phyloP scores from a whole-genome alignment of 2,888 invertebrate species.

The Drosophila anceps region DNA sequence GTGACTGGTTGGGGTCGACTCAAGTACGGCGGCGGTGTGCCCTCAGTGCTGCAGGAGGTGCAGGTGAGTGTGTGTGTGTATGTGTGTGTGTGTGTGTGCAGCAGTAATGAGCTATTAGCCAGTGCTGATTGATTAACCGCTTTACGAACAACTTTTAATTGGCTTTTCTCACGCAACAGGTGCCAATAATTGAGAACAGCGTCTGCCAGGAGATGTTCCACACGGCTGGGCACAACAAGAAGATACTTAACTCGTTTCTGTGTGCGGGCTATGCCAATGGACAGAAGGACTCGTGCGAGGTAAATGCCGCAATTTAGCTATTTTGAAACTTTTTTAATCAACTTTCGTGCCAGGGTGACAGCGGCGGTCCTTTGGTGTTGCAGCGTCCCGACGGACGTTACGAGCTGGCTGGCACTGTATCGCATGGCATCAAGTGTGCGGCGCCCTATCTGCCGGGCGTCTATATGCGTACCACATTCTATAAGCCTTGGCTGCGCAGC shows the following conservation, averaged over 20 bases:
- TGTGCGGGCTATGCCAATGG: constrained; percentile 97
- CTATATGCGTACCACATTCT: constrained; percentile 96
- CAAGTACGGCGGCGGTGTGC: constrained; percentile 96
- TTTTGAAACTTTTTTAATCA: constrained; percentile 11
- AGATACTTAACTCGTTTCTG: constrained; percentile 94
- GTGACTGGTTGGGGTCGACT: constrained; percentile 97
- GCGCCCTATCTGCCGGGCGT: constrained; percentile 96
- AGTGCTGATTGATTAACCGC: constrained; percentile 12
- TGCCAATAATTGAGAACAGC: constrained; percentile 95
- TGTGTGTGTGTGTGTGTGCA: constrained; percentile 77
- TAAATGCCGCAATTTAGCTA: constrained; percentile 80
- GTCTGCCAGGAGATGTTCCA: constrained; percentile 98
- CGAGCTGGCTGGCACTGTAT: constrained; percentile 95
- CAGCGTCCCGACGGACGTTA: constrained; percentile 94
- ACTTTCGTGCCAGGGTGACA: constrained; percentile 91
- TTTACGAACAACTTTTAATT: constrained; percentile 35
- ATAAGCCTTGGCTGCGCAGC: constrained; percentile 95
- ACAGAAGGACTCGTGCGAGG: constrained; percentile 96
- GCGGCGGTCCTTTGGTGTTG: constrained; percentile 95
- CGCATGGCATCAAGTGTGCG: constrained; percentile 97
- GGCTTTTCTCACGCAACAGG: constrained; percentile 85
- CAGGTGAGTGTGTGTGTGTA: constrained; percentile 86
- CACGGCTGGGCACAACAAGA: constrained; percentile 94
- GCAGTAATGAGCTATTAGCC: constrained; percentile 14
- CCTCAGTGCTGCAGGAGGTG: constrained; percentile 95